phyloP scores from a whole-genome alignment of 2,888 invertebrate species.

The Linhomoeus sp. region DNA sequence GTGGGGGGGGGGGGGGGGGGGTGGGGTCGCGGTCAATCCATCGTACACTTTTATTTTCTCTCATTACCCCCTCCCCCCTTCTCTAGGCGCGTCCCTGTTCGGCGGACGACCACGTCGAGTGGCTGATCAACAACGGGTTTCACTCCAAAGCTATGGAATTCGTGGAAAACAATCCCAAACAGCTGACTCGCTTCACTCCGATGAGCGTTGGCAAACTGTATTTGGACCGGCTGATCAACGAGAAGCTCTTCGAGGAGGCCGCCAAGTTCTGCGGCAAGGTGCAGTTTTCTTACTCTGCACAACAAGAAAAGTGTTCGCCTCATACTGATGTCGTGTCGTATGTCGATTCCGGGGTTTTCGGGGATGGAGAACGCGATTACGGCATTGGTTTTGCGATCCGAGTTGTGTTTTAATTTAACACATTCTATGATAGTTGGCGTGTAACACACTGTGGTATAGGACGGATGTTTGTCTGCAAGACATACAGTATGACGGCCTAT shows the following conservation, averaged over 20 bases:
- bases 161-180: constrained; percentile 11
- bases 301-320: not conserved
- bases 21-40: too few species aligned
- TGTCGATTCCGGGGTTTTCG: too few species aligned
- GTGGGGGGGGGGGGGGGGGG: too few species aligned
- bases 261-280: constrained; percentile 3
- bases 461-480: too few species aligned
- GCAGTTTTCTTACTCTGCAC: not conserved
- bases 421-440: too few species aligned
- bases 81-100: constrained; percentile 14
- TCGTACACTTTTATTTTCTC: too few species aligned
- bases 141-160: constrained; percentile 16
- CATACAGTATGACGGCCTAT: too few species aligned
- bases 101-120: constrained; percentile 17
- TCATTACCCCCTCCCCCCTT: too few species aligned
- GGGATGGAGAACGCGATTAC: too few species aligned
- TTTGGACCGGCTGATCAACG: constrained; percentile 13
- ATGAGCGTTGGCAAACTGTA: constrained; percentile 5
- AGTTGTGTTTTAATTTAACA: too few species aligned
- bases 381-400: too few species aligned
- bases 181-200: constrained; percentile 3
- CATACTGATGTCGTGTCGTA: not conserved
- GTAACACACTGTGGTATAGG: too few species aligned
- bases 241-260: constrained; percentile 5
- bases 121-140: constrained; percentile 19